Percentiles rank a stretch among this genome's conserved stretches.
Conservation (phyloP, 2,888 invertebrate genomes). For the Anoplius nigerrimus region DNA sequence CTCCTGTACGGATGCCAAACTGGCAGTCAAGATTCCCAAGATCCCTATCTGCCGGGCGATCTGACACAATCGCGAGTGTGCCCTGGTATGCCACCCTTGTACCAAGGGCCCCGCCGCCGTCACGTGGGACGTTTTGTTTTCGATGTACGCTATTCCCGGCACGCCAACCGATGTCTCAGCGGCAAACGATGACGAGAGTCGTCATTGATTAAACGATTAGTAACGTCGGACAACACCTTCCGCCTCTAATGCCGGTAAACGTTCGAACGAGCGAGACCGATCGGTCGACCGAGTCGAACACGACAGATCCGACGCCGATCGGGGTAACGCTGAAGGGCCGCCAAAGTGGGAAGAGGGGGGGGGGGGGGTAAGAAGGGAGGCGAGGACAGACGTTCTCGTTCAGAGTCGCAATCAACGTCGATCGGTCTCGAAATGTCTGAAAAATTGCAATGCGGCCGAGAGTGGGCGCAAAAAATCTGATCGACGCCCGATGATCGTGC, state of each 20-base stretch:
- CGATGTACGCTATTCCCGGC: background rate
- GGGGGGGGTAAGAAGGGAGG: background rate
- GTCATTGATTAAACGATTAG: slow-evolving; percentile 12
- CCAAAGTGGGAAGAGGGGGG: background rate
- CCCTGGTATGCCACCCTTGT: slow-evolving; percentile 8
- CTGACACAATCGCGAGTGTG: slow-evolving; percentile 26
- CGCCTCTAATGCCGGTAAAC: background rate
- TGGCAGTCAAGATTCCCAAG: slow-evolving; percentile 1
- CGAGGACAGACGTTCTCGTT: slow-evolving; percentile 3
- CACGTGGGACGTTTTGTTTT: slow-evolving; percentile 13
- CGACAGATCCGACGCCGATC: too few species aligned
- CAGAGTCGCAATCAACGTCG: slow-evolving; percentile 15
- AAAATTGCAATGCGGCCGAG: slow-evolving; percentile 16
- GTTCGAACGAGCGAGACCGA: background rate
- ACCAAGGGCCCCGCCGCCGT: slow-evolving; percentile 5
- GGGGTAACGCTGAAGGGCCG: background rate
- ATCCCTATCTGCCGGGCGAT: slow-evolving; percentile 16
- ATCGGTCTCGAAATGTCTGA: slow-evolving; percentile 16
- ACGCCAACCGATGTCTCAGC: slow-evolving; percentile 1
- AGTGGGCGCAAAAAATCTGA: slow-evolving; percentile 44
- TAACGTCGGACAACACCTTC: too few species aligned
- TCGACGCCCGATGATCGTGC: slow-evolving; percentile 49
- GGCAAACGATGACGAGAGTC: background rate
- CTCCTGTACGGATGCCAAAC: background rate
- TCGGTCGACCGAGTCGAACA: background rate